These are phyloP conservation scores for Alaudala cheleensis DNA, from an alignment of 2,113 vertebrate genomes.

Conservation along the genomic window DNA sequence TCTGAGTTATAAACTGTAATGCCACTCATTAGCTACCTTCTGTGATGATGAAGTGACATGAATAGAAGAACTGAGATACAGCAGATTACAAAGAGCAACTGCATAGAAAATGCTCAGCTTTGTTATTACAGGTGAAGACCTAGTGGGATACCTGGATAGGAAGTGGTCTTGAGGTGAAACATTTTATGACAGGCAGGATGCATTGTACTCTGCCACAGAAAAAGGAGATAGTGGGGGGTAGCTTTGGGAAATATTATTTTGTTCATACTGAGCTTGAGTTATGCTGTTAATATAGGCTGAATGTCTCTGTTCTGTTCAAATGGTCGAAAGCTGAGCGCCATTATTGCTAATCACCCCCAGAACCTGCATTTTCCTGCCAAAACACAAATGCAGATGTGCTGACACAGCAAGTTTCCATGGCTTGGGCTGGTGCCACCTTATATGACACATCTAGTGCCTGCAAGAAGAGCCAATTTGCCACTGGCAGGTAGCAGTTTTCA, in stretches of 20 bases:
- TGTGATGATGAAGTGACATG: not conserved
- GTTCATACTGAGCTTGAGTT: not conserved
- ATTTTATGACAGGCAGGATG: not conserved
- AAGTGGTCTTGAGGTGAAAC: not conserved
- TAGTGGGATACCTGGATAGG: not conserved
- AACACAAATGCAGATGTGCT: not conserved
- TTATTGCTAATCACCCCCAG: not conserved
- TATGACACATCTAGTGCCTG: not conserved
- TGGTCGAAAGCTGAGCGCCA: not conserved
- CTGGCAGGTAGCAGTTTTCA: not conserved
- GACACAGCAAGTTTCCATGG: not conserved
- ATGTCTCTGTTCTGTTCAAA: not conserved
- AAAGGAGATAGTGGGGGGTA: fast-evolving
- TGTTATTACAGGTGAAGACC: not conserved
- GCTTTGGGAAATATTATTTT: not conserved
- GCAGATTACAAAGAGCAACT: not conserved
- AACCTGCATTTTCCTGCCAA: not conserved
- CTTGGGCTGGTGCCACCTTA: not conserved
- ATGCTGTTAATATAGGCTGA: not conserved
- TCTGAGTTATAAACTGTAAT: not conserved
- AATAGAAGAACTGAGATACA: not conserved
- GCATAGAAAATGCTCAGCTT: not conserved
- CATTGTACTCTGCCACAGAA: not conserved
- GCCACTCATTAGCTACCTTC: not conserved
- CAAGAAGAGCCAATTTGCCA: not conserved